Conservation (phyloP, 1,140 invertebrate species). For the Trichonephila inaurata region DNA sequence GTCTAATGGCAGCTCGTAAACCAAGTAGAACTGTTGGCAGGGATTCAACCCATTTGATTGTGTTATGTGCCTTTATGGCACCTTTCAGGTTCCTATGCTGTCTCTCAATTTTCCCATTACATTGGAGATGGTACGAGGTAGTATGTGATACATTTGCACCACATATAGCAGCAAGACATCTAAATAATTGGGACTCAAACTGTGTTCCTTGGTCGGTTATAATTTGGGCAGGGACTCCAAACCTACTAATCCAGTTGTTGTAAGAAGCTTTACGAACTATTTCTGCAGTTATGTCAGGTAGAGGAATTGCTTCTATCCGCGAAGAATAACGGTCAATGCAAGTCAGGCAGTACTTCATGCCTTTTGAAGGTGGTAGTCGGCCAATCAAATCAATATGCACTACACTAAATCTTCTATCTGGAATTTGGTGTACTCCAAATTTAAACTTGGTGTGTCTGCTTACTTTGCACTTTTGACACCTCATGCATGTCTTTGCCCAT, state of each 20-base stretch:
- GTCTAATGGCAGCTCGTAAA: slow-evolving; percentile 71
- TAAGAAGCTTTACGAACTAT: slow-evolving; percentile 78
- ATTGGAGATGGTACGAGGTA: slow-evolving; percentile 73
- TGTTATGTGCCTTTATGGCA: slow-evolving; percentile 62
- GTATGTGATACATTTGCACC: neutral
- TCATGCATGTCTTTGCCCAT: no score
- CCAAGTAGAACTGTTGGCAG: neutral
- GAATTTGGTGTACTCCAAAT: no score
- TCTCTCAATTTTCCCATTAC: slow-evolving; percentile 79
- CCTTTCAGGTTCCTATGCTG: slow-evolving; percentile 77
- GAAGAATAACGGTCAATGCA: slow-evolving; percentile 81
- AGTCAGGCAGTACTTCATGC: slow-evolving; percentile 81
- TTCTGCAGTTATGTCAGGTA: slow-evolving; percentile 80
- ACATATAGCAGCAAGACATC: neutral
- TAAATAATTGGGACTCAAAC: slow-evolving; percentile 79
- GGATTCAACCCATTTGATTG: neutral
- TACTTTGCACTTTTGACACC: no score
- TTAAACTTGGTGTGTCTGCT: no score
- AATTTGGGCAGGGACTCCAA: slow-evolving; percentile 72
- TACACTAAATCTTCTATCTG: no score
- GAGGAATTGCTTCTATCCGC: slow-evolving; percentile 80
- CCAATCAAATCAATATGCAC: no score
- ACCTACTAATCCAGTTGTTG: slow-evolving; percentile 79
- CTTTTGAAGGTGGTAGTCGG: slow-evolving; percentile 73
- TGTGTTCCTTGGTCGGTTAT: slow-evolving; percentile 81